Evolutionary conservation across 2,888 invertebrate genomes (phyloP).

Genomic region (Tenthredo livida): DNA sequence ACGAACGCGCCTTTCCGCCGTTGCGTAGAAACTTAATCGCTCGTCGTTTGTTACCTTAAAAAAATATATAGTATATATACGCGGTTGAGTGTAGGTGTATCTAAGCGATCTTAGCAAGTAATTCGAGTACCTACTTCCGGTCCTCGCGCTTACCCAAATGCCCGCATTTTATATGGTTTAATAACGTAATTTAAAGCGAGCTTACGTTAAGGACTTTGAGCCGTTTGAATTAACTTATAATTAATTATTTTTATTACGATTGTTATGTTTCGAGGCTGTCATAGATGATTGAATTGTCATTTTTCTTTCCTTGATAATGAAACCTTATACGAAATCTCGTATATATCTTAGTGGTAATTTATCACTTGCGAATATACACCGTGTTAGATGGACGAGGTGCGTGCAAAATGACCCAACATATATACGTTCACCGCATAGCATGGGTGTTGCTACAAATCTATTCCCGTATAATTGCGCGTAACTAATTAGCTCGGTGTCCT

Average conservation of each 20-base stretch:
- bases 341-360: neutral
- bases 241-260: neutral
- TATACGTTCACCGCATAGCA: neutral
- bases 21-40: slow-evolving; percentile 35
- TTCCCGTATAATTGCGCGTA: slow-evolving; percentile 25
- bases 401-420: slow-evolving; percentile 10
- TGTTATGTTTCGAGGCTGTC: neutral
- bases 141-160: neutral
- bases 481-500: slow-evolving; percentile 19
- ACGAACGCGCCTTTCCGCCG: slow-evolving; percentile 16
- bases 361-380: neutral
- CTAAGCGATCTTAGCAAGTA: slow-evolving; percentile 17
- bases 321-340: neutral
- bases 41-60: slow-evolving; percentile 29
- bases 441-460: neutral
- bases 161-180: neutral
- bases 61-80: neutral
- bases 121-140: slow-evolving; percentile 22
- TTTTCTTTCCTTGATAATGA: neutral
- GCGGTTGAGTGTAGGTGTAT: too few species aligned
- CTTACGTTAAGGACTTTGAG: neutral
- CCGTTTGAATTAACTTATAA: neutral
- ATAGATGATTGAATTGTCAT: neutral
- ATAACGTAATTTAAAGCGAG: neutral
- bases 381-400: neutral